Percentiles rank a stretch among this genome's conserved stretches.
phyloP scores from a whole-genome alignment of 64 coral and sea anemone genomes.

The Actinia tenebrosa region DNA sequence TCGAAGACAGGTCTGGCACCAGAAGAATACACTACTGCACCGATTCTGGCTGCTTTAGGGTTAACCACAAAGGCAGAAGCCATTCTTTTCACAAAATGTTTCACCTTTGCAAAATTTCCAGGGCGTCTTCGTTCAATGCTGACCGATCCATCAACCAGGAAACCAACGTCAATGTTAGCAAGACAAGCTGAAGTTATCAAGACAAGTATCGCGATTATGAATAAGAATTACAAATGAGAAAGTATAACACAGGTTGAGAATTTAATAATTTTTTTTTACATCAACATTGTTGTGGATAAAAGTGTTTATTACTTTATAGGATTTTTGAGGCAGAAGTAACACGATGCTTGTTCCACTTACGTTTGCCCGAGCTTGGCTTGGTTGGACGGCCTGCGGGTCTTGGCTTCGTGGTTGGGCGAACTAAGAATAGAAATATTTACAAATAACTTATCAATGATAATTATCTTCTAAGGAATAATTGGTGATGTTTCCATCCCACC shows the following conservation, averaged over 20 bases:
- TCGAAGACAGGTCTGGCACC: conserved; percentile 23
- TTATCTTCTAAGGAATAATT: too few species aligned
- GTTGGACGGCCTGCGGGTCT: background rate
- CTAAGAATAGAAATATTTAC: background rate
- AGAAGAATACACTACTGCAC: conserved; percentile 26
- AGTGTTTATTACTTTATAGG: too few species aligned
- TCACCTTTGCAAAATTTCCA: conserved; percentile 41
- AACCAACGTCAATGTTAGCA: conserved; percentile 30
- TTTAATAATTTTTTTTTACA: too few species aligned
- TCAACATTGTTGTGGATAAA: too few species aligned
- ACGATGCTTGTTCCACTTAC: background rate
- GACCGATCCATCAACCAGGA: conserved; percentile 42
- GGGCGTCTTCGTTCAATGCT: conserved; percentile 38
- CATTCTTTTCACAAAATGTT: conserved; percentile 39
- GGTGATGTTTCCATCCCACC: too few species aligned
- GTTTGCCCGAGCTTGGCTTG: background rate
- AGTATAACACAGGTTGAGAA: background rate
- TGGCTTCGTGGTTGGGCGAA: background rate
- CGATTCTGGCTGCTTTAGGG: conserved; percentile 28
- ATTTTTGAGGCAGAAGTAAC: background rate
- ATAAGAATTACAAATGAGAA: too few species aligned
- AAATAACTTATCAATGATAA: too few species aligned
- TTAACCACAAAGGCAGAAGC: conserved; percentile 37
- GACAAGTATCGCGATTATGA: too few species aligned
- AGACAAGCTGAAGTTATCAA: conserved; percentile 30